phyloP scores from a whole-genome alignment of 1,140 invertebrate genomes.

The Dolichoris vasculosae region DNA sequence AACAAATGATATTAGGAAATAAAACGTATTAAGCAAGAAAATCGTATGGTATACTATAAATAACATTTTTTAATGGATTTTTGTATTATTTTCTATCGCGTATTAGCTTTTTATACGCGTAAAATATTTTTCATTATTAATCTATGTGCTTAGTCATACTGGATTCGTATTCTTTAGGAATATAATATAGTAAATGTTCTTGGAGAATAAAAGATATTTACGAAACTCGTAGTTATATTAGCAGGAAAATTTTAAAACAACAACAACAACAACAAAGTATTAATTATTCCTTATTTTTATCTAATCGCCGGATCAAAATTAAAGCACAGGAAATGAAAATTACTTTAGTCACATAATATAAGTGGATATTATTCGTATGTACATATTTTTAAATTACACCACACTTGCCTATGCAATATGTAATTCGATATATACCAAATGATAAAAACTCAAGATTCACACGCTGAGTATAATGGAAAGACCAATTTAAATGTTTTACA shows the following conservation, averaged over 20 bases:
- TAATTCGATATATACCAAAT: not conserved
- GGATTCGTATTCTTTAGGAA: too few species aligned
- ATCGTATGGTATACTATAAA: too few species aligned
- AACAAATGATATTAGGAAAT: too few species aligned
- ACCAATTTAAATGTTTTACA: conserved; percentile 8
- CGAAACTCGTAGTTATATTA: not conserved
- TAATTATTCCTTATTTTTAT: not conserved
- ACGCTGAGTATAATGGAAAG: not conserved
- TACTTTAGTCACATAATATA: not conserved
- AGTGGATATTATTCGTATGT: not conserved
- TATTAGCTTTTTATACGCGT: too few species aligned
- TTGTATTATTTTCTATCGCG: too few species aligned
- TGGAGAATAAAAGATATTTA: too few species aligned
- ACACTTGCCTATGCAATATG: not conserved
- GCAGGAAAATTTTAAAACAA: too few species aligned
- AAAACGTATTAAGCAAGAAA: too few species aligned
- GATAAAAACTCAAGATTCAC: not conserved
- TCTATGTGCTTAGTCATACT: too few species aligned
- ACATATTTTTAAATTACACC: not conserved
- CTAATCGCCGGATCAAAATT: not conserved
- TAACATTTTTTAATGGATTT: too few species aligned
- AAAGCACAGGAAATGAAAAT: not conserved
- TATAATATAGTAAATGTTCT: too few species aligned
- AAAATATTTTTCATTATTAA: too few species aligned
- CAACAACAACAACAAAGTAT: not conserved